Conservation (phyloP, 1,140 invertebrate species). For the Bathynomus jamesi region DNA sequence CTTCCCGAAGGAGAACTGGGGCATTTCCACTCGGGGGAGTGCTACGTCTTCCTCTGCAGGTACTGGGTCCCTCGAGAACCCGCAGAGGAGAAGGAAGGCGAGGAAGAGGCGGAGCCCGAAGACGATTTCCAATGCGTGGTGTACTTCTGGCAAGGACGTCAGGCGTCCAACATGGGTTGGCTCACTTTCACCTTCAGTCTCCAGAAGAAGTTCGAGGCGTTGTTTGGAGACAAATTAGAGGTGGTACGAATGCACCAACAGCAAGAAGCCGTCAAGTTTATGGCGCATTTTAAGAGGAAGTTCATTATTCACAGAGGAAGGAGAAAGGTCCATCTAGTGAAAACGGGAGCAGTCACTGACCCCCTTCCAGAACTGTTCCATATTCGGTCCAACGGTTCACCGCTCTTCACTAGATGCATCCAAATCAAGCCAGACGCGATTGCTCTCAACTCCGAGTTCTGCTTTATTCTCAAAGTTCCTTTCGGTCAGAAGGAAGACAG, state of each 20-base stretch:
- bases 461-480: constrained; percentile 92
- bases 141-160: constrained; percentile 98
- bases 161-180: constrained; percentile 99
- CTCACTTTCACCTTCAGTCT: constrained; percentile 96
- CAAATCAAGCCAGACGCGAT: constrained; percentile 75
- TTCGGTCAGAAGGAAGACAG: constrained; percentile 82
- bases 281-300: constrained; percentile 93
- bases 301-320: constrained; percentile 89
- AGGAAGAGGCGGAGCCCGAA: constrained; percentile 58
- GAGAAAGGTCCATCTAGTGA: constrained; percentile 20
- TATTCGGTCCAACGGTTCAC: constrained; percentile 87
- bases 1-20: constrained; percentile 90
- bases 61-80: constrained; percentile 75
- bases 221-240: constrained; percentile 92
- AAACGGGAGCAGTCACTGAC: constrained; percentile 12
- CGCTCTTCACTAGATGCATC: constrained; percentile 85
- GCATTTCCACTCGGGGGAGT: constrained; percentile 87
- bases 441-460: constrained; percentile 67
- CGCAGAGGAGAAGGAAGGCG: constrained; percentile 50
- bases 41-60: constrained; percentile 95
- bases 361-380: constrained; percentile 78
- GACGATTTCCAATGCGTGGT: constrained; percentile 94
- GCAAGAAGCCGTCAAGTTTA: constrained; percentile 97
- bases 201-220: constrained; percentile 93
- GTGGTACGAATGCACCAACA: constrained; percentile 96